phyloP scores from a whole-genome alignment of 2,113 vertebrate species.

The Macaca mulatta region DNA sequence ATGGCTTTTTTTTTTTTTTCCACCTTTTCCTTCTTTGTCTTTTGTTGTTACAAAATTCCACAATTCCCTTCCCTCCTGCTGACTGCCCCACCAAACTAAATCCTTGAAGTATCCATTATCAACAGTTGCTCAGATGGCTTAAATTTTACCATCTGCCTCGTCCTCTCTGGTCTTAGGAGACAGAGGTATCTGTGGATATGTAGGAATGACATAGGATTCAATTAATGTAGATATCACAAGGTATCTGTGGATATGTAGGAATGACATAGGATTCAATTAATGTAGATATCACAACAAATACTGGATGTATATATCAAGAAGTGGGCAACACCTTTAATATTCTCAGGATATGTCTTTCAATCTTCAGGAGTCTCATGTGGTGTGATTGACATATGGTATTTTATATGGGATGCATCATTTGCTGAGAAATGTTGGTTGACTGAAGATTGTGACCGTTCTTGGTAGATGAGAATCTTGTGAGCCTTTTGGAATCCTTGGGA shows the following conservation, averaged over 20 bases:
- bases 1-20: background rate
- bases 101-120: background rate
- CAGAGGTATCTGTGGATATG: background rate
- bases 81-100: background rate
- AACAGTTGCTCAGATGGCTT: background rate
- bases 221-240: background rate
- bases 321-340: fast-evolving
- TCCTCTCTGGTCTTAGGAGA: background rate
- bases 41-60: background rate
- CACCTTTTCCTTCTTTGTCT: fast-evolving
- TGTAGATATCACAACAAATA: background rate
- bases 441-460: background rate
- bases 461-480: background rate
- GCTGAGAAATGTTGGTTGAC: background rate
- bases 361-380: background rate
- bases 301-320: background rate
- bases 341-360: background rate
- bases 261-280: background rate
- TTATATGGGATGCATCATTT: background rate
- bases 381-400: background rate
- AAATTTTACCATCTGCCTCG: background rate
- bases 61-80: background rate
- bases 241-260: background rate
- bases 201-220: background rate
- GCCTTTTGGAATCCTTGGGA: background rate